Percentiles rank a stretch among this genome's conserved stretches.
phyloP scores from a whole-genome alignment of 2,797 vertebrate species.

The Sandelia bainsii region DNA sequence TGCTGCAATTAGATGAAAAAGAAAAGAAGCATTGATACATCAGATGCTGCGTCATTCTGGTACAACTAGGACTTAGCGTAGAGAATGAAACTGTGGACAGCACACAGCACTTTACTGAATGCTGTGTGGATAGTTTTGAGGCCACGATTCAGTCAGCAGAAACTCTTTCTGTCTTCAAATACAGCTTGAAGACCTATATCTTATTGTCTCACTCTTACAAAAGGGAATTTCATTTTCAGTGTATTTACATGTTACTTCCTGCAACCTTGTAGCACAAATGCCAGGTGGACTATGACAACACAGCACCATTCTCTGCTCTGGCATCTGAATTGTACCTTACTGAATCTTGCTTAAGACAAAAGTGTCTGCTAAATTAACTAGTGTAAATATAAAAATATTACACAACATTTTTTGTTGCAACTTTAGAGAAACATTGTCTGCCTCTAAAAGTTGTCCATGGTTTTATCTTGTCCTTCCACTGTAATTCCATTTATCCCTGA shows the following conservation, averaged over 20 bases:
- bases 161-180: background rate
- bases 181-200: background rate
- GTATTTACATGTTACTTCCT: background rate
- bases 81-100: no score
- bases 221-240: background rate
- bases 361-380: background rate
- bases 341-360: background rate
- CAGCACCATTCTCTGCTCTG: no score
- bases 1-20: conserved; percentile 24
- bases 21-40: background rate
- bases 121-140: background rate
- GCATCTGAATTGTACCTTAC: no score
- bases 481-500: no score
- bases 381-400: background rate
- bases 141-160: background rate
- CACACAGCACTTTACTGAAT: background rate
- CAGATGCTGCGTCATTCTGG: background rate
- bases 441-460: no score
- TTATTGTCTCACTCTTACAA: background rate
- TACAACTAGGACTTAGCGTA: background rate
- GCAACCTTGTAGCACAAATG: background rate
- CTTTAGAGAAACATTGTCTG: no score
- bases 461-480: no score
- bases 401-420: background rate
- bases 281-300: background rate